phyloP scores from a whole-genome alignment of 2,113 vertebrate genomes.

The Myrmecobius fasciatus region DNA sequence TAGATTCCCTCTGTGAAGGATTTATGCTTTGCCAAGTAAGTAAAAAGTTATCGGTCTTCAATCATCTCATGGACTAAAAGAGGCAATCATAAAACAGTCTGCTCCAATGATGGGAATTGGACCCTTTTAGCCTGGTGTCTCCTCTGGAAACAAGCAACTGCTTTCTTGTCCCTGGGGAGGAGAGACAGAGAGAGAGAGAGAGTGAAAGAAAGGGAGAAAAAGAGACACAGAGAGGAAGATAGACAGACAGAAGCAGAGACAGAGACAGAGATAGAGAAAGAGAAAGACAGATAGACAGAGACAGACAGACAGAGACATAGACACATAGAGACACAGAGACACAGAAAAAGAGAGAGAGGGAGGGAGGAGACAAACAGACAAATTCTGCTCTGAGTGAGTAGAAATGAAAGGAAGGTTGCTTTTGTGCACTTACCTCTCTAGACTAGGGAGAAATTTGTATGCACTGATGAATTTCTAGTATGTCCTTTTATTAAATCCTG shows the following conservation, averaged over 20 bases:
- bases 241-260: background rate
- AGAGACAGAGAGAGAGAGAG: background rate
- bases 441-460: background rate
- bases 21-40: conserved; percentile 39
- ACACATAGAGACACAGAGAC: too few relatives aligned
- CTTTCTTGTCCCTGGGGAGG: background rate
- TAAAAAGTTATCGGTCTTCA: conserved; percentile 34
- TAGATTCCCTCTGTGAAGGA: conserved; percentile 27
- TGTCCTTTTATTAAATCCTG: background rate
- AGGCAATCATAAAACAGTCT: conserved; percentile 37
- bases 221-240: background rate
- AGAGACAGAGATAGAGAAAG: background rate
- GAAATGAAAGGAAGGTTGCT: background rate
- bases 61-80: conserved; percentile 50
- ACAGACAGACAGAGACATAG: too few relatives aligned
- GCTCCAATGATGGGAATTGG: conserved; percentile 28
- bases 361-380: too few relatives aligned
- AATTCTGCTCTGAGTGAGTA: too few relatives aligned
- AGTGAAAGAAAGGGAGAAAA: background rate
- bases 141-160: background rate
- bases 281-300: background rate
- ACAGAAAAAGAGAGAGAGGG: too few relatives aligned
- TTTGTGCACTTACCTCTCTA: background rate
- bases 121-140: background rate
- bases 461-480: background rate